These are phyloP conservation scores for Hippocampus mohnikei DNA, from an alignment of 2,113 vertebrate genomes.

Conservation along the genomic window DNA sequence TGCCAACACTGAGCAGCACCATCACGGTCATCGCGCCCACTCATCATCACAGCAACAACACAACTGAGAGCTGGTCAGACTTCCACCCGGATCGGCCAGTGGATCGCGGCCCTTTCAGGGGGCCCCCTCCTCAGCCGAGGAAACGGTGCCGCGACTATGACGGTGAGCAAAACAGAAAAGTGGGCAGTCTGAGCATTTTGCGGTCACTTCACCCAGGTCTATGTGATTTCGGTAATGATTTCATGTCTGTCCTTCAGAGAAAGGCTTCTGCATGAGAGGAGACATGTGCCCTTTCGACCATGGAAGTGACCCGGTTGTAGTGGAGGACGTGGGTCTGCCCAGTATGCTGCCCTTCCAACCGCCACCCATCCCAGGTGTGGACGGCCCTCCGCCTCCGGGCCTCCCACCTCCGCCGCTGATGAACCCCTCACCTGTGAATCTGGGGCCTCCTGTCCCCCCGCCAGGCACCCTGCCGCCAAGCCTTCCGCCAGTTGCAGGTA, in stretches of 20 bases:
- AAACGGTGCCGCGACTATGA: slow-evolving; percentile 97
- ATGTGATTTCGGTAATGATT: background rate
- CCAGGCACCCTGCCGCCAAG: slow-evolving; percentile 87
- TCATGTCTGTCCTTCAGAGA: slow-evolving; percentile 74
- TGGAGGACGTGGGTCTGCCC: slow-evolving; percentile 96
- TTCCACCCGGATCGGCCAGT: slow-evolving; percentile 86
- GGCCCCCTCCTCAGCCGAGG: slow-evolving; percentile 82
- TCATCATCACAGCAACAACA: slow-evolving; percentile 88
- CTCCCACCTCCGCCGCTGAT: slow-evolving; percentile 87
- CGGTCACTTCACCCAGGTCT: background rate
- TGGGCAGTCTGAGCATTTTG: background rate
- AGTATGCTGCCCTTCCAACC: slow-evolving; percentile 92
- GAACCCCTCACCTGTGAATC: slow-evolving; percentile 88
- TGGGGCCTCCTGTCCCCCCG: slow-evolving; percentile 88
- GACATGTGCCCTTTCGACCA: slow-evolving; percentile 98
- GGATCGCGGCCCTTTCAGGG: slow-evolving; percentile 84
- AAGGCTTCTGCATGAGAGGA: slow-evolving; percentile 97
- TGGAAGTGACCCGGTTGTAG: slow-evolving; percentile 94
- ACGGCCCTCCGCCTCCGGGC: slow-evolving; percentile 84
- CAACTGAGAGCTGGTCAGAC: slow-evolving; percentile 93
- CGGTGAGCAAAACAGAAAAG: slow-evolving; percentile 68
- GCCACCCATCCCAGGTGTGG: slow-evolving; percentile 87
- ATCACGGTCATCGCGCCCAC: slow-evolving; percentile 93
- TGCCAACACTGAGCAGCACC: slow-evolving; percentile 91
- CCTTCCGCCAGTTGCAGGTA: slow-evolving; percentile 92